A percentile compares a stretch with the other conserved stretches of the same genome.
Conservation (phyloP, 64 coral and sea anemone genomes). For the Montipora foliosa region DNA sequence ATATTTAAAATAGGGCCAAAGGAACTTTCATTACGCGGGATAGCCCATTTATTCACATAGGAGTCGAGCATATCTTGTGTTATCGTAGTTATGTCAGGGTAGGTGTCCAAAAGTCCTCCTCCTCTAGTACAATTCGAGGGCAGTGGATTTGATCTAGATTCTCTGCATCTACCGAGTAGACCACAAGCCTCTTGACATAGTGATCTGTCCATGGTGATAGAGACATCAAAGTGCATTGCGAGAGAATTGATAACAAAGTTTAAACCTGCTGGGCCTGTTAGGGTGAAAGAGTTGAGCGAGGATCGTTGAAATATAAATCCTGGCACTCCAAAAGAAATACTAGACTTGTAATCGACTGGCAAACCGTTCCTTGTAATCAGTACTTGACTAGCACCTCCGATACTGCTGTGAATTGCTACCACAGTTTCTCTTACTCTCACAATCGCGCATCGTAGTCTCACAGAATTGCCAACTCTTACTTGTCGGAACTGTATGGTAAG, state of each 20-base stretch:
- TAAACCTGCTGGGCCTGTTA: constrained; percentile 93
- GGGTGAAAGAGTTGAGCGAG: constrained; percentile 66
- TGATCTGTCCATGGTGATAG: constrained; percentile 69
- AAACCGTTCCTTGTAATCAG: constrained; percentile 77
- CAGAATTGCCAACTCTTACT: too few relatives aligned
- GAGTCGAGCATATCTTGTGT: constrained; percentile 64
- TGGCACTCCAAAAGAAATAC: constrained; percentile 51
- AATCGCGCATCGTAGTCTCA: constrained; percentile 59
- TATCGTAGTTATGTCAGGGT: constrained; percentile 55
- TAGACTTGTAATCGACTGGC: constrained; percentile 52
- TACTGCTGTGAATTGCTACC: constrained; percentile 88
- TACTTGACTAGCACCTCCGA: constrained; percentile 63
- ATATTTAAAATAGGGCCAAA: constrained; percentile 75
- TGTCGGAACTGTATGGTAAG: constrained; percentile 69
- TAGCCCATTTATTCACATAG: constrained; percentile 72
- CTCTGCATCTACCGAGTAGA: constrained; percentile 79
- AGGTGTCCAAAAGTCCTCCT: constrained; percentile 61
- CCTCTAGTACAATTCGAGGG: constrained; percentile 71
- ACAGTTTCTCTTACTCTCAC: constrained; percentile 37
- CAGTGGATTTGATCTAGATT: neutral
- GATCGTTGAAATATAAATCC: constrained; percentile 86
- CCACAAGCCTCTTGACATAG: constrained; percentile 85
- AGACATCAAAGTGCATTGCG: constrained; percentile 79
- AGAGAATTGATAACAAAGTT: constrained; percentile 78
- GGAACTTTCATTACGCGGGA: constrained; percentile 78